Conservation (phyloP, 2,888 invertebrate genomes). For the Lydus trimaculatus region DNA sequence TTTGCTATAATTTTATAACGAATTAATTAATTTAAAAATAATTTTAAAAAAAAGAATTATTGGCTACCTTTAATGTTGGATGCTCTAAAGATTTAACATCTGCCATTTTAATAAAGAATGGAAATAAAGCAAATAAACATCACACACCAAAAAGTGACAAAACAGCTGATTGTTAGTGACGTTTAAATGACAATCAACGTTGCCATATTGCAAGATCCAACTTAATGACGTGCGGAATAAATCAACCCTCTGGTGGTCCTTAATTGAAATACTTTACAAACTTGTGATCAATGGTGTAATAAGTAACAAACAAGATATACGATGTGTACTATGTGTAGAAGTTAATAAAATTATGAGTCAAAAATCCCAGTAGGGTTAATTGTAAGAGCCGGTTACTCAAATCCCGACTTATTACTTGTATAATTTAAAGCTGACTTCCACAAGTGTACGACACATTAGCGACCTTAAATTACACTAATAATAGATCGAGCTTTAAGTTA, state of each 20-base stretch:
- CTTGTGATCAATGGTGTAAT: too few relatives aligned
- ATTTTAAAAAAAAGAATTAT: conserved; percentile 9
- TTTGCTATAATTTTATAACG: too few relatives aligned
- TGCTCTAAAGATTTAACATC: conserved; percentile 95
- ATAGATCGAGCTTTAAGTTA: too few relatives aligned
- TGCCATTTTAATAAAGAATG: conserved; percentile 69
- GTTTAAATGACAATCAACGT: neutral
- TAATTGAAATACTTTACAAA: neutral
- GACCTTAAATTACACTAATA: too few relatives aligned
- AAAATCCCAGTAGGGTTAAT: too few relatives aligned
- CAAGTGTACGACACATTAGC: too few relatives aligned
- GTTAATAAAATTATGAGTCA: too few relatives aligned
- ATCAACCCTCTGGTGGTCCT: neutral
- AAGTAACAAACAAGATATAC: too few relatives aligned
- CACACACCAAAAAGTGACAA: conserved; percentile 26
- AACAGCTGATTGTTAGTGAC: conserved; percentile 36
- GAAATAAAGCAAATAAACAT: conserved; percentile 40
- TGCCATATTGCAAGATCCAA: neutral
- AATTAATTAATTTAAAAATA: neutral
- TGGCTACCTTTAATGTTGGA: conserved; percentile 88
- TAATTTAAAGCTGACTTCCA: too few relatives aligned
- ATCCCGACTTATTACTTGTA: too few relatives aligned
- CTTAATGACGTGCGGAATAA: neutral
- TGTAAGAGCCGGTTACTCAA: too few relatives aligned
- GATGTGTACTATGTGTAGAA: too few relatives aligned